Base-by-base conservation (phyloP, 2,888 invertebrate genomes). In the Anaspis maculata region DNA sequence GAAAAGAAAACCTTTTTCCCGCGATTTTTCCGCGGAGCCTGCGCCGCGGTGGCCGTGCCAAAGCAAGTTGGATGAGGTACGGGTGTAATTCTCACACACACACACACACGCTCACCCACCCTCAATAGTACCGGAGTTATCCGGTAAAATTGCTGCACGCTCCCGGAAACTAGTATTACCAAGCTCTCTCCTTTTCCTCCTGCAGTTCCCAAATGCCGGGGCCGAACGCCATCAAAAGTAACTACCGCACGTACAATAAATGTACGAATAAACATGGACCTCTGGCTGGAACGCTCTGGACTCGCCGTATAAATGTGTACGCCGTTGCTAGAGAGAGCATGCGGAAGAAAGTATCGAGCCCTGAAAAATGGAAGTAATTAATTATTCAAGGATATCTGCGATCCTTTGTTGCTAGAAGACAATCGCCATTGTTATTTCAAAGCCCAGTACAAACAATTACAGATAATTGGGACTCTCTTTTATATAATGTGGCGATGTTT, bases 401-500 rank as follows among this genome's bases (percentile, higher is more conserved):
- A 38, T 44, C 44, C 45, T 45, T 40, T 49, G 47, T 47, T 46
- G 25, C 32, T 29, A 30, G 50, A 57, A 52, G 52, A 57, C 59
- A 59, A 57, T 59, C 48, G 54, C 48, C 46, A 54, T 54, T 56
- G 55, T 55, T 50, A 41, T 41, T 44, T 44, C 47, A 51, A 53
- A 56, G 49, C 45, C 44, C 41, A 45, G 40, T 41, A 42, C 45
- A 45, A 49, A 48, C 45, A 48, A 47, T 46, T 48, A 52, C 51
- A 52, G 55, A 56, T 57, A 56, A 57, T 57, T 56, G 53, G 51
- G 49, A 52, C 47, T 49, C 49, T 53, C 55, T 53, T 54, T 51
- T 49, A 40, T 27, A 13, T 15, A 13, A 12, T 26, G 35, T 15
- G 30, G 37, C 29, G 40, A 34, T 48, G 45, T 45, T 48, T 48